A percentile compares a stretch with the other conserved stretches of the same genome.
These are phyloP conservation scores for Ptychadena robeensis DNA, from an alignment of 2,797 vertebrate genomes.

Conservation along the genomic window DNA sequence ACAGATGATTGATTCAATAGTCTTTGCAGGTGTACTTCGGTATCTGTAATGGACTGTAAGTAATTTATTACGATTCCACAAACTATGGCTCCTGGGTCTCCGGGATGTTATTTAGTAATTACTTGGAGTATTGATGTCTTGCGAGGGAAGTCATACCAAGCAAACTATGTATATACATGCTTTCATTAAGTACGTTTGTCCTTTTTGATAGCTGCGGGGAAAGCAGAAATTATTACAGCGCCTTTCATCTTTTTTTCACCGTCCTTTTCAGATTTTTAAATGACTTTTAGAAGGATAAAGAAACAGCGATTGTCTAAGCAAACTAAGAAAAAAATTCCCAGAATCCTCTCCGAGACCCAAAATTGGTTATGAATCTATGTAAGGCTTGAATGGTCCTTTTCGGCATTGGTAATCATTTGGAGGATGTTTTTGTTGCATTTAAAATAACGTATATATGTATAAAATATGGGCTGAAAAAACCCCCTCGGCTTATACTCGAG, in stretches of 20 bases:
- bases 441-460: no score
- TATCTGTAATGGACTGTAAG: constrained; percentile 58
- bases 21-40: constrained; percentile 51
- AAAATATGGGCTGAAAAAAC: no score
- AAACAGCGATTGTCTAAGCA: constrained; percentile 8
- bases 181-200: constrained; percentile 50
- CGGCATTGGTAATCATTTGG: no score
- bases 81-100: constrained; percentile 58
- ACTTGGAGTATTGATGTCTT: constrained; percentile 56
- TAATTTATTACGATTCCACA: constrained; percentile 65
- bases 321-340: neutral
- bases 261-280: constrained; percentile 44
- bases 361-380: neutral
- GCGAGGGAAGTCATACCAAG: constrained; percentile 38
- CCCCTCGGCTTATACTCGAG: no score
- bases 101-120: constrained; percentile 63
- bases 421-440: no score
- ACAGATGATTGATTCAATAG: constrained; percentile 62
- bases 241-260: constrained; percentile 46
- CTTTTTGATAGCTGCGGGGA: constrained; percentile 20
- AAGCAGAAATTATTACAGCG: constrained; percentile 17
- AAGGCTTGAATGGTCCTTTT: neutral
- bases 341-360: constrained; percentile 5
- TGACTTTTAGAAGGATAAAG: constrained; percentile 29
- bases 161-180: constrained; percentile 50